Conservation (phyloP, 2,888 invertebrate genomes). For the Andricus curvator region DNA sequence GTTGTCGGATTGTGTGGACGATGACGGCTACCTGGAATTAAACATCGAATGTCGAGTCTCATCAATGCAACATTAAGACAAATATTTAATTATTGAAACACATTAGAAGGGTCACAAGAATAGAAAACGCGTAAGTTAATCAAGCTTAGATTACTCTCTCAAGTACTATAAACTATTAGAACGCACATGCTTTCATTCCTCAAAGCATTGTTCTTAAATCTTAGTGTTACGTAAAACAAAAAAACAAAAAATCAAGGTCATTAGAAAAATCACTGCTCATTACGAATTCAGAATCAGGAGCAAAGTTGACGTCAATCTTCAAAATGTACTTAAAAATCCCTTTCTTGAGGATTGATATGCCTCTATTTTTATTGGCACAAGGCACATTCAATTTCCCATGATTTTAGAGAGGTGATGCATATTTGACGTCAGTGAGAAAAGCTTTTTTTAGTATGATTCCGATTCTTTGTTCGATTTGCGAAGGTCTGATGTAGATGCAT, state of each 20-base stretch:
- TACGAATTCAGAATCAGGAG: constrained; percentile 8
- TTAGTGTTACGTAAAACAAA: constrained; percentile 25
- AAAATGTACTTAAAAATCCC: not conserved
- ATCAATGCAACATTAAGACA: not conserved
- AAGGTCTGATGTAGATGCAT: not conserved
- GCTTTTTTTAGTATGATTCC: not conserved
- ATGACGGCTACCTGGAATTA: constrained; percentile 2
- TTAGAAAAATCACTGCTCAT: constrained; percentile 13
- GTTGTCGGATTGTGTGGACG: not conserved
- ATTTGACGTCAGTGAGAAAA: not conserved
- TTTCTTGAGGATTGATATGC: not conserved
- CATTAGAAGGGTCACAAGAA: not conserved
- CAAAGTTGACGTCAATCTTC: not conserved
- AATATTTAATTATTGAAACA: not conserved
- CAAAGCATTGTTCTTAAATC: constrained; percentile 15
- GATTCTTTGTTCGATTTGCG: not conserved
- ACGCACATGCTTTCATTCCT: not conserved
- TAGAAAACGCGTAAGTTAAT: not conserved
- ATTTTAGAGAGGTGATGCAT: not conserved
- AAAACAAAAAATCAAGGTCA: constrained; percentile 35
- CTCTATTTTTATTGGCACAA: not conserved
- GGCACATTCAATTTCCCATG: not conserved
- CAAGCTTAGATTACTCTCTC: not conserved
- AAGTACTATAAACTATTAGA: not conserved
- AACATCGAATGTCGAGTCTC: not conserved